Conservation (phyloP, 1,140 invertebrate species). For the Lordiphosa clarofinis region DNA sequence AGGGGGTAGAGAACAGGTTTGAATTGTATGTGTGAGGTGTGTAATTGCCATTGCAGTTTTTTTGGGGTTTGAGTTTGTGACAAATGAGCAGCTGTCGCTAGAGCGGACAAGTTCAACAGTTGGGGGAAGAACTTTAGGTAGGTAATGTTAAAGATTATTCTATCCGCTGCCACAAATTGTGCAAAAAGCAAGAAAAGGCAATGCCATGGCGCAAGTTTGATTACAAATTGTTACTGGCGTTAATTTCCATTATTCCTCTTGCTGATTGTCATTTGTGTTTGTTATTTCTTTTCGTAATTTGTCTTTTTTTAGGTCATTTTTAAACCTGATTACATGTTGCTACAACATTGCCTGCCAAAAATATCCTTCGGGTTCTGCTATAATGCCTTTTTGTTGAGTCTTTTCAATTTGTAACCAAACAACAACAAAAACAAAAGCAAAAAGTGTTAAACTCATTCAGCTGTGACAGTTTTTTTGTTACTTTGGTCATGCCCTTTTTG, state of each 20-base stretch:
- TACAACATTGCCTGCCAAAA: constrained; percentile 22
- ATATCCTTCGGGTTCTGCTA: constrained; percentile 47
- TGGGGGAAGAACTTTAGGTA: constrained; percentile 1
- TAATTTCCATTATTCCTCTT: constrained; percentile 58
- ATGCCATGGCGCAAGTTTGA: constrained; percentile 55
- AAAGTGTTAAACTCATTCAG: constrained; percentile 58
- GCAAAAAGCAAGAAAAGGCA: constrained; percentile 28
- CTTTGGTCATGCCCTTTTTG: constrained; percentile 23
- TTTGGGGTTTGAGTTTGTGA: constrained; percentile 47
- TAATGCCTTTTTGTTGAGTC: constrained; percentile 44
- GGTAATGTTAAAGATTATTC: constrained; percentile 8
- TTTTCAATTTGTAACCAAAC: constrained; percentile 60
- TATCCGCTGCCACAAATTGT: constrained; percentile 14
- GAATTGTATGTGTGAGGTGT: constrained; percentile 33
- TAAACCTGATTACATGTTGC: constrained; percentile 65
- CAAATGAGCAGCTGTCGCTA: constrained; percentile 53
- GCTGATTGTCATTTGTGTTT: constrained; percentile 60
- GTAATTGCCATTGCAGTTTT: constrained; percentile 59
- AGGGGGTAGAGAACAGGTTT: neutral
- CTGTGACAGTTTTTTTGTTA: constrained; percentile 55
- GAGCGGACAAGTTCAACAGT: constrained; percentile 24
- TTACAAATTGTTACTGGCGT: constrained; percentile 56
- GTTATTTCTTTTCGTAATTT: constrained; percentile 36
- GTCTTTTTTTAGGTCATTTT: constrained; percentile 56
- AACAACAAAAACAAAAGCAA: constrained; percentile 37